Percentiles rank a stretch among this genome's conserved stretches.
These are phyloP conservation scores for Furcifer pardalis DNA, from an alignment of 2,797 vertebrate species.

Conservation along the genomic window DNA sequence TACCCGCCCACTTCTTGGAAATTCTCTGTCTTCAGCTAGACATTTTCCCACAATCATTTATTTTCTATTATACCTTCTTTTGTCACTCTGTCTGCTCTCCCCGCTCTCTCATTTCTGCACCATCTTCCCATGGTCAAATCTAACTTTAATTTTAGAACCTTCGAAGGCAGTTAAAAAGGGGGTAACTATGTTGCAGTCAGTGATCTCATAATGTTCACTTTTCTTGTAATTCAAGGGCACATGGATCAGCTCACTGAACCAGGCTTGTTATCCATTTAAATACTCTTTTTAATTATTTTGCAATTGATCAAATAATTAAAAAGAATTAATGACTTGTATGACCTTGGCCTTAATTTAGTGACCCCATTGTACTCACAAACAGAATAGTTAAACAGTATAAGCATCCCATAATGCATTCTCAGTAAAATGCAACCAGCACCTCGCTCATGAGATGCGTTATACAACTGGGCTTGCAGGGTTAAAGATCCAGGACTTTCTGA, in stretches of 20 bases:
- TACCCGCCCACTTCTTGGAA: not conserved
- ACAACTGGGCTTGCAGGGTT: too few species aligned
- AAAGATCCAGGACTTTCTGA: too few species aligned
- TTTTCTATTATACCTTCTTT: not conserved
- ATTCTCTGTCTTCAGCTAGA: not conserved
- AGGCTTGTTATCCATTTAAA: not conserved
- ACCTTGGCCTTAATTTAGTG: constrained; percentile 1
- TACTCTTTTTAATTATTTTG: not conserved
- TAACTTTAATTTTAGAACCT: not conserved
- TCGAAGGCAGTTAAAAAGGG: not conserved
- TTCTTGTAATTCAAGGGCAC: not conserved
- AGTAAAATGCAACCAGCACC: not conserved
- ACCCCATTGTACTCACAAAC: not conserved
- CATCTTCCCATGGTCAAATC: not conserved
- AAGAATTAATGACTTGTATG: not conserved
- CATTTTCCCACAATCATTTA: not conserved
- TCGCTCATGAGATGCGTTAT: too few species aligned
- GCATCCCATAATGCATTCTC: not conserved
- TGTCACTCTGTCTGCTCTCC: not conserved
- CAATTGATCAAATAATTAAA: constrained; percentile 16
- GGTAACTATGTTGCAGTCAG: not conserved
- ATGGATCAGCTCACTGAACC: not conserved
- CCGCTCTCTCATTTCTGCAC: not conserved
- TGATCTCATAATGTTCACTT: not conserved
- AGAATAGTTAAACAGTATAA: not conserved